These are phyloP conservation scores for Bolinopsis microptera DNA, from an alignment of 37 sponge, comb jelly and placozoan genomes.

Conservation along the genomic window DNA sequence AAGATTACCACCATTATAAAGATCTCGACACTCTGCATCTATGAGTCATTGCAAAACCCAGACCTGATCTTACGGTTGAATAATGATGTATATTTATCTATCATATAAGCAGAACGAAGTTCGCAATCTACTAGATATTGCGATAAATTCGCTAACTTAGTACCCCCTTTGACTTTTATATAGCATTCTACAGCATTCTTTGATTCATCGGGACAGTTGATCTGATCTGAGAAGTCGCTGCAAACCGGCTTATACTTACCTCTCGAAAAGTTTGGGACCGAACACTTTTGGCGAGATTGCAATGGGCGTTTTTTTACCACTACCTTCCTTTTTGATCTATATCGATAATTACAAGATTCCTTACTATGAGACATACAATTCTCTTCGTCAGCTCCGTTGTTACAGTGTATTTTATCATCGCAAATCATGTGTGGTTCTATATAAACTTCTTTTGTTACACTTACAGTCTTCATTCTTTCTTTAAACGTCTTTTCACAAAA, in stretches of 20 bases:
- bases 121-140: not conserved
- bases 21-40: too few relatives aligned
- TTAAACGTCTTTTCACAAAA: not conserved
- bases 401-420: not conserved
- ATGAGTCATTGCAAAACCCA: not conserved
- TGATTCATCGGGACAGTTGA: not conserved
- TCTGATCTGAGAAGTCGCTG: not conserved
- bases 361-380: not conserved
- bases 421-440: not conserved
- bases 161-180: not conserved
- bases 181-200: not conserved
- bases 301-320: not conserved
- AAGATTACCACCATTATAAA: too few relatives aligned
- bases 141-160: not conserved
- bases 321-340: not conserved
- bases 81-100: too few relatives aligned
- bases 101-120: not conserved
- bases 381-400: not conserved
- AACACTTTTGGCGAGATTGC: not conserved
- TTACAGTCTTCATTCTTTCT: not conserved
- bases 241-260: not conserved
- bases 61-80: too few relatives aligned
- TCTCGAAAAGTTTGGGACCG: not conserved
- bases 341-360: not conserved
- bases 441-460: not conserved